Conservation (phyloP, 2,797 vertebrate genomes). For the Clarias fuscus region DNA sequence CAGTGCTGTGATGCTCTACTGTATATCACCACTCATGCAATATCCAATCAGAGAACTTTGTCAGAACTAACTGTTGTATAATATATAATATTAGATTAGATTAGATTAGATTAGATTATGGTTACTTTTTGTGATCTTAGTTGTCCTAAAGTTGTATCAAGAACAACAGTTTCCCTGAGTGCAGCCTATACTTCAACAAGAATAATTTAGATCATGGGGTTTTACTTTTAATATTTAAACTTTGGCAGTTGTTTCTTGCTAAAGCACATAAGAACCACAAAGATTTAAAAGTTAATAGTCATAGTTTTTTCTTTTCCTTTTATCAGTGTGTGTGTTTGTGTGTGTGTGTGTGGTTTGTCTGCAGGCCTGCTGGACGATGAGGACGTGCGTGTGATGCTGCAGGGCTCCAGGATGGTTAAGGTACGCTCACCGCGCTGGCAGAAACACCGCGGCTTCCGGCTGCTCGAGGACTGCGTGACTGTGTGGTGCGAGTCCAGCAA, state of each 20-base stretch:
- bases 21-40: too few species aligned
- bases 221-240: background rate
- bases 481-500: constrained; percentile 88
- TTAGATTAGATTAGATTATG: background rate
- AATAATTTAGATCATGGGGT: background rate
- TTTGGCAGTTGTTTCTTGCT: background rate
- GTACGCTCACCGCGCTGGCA: constrained; percentile 82
- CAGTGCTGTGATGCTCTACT: too few species aligned
- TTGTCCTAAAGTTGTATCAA: background rate
- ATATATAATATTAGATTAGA: too few species aligned
- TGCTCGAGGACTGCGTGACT: constrained; percentile 89
- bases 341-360: constrained; percentile 7
- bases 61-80: too few species aligned
- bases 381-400: constrained; percentile 84
- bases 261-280: background rate
- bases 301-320: background rate
- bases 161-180: background rate
- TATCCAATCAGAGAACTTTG: too few species aligned
- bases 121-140: background rate
- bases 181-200: background rate
- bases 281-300: background rate
- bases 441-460: constrained; percentile 79
- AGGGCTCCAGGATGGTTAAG: constrained; percentile 84
- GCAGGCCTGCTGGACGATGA: constrained; percentile 86
- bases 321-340: background rate